Percentiles rank a stretch among this genome's conserved stretches.
phyloP scores from a whole-genome alignment of 1,140 invertebrate genomes.

The Macrocentrus cingulum region DNA sequence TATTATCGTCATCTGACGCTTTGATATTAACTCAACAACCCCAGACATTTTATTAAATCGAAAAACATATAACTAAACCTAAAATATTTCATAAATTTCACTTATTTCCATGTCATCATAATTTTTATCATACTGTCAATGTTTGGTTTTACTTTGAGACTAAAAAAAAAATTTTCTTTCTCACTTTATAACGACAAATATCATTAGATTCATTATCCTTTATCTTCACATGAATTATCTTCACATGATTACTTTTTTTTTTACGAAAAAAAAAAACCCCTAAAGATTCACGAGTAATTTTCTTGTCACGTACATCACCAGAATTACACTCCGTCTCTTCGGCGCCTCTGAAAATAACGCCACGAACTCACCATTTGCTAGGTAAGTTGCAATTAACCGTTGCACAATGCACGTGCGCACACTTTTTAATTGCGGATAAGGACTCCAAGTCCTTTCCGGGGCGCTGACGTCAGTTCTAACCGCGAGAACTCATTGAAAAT shows the following conservation, averaged over 20 bases:
- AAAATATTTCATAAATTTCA: no score
- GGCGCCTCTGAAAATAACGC: slow-evolving; percentile 34
- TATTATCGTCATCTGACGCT: no score
- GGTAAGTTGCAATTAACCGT: slow-evolving; percentile 37
- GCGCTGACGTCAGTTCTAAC: no score
- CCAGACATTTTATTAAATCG: no score
- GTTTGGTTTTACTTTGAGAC: no score
- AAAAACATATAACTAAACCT: no score
- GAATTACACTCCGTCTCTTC: slow-evolving; percentile 17
- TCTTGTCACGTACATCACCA: slow-evolving; percentile 15
- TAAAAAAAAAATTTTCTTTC: no score
- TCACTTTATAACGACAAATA: no score
- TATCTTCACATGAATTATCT: background rate
- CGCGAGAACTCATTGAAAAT: background rate
- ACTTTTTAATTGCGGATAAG: slow-evolving; percentile 29
- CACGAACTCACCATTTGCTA: slow-evolving; percentile 34
- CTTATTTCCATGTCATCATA: no score
- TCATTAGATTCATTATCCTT: background rate
- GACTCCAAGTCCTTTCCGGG: background rate
- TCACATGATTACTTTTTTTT: background rate
- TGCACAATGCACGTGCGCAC: slow-evolving; percentile 36
- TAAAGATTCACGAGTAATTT: slow-evolving; percentile 2
- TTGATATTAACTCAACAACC: no score
- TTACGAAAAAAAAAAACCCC: background rate
- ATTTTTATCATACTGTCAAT: no score